Percentiles rank a stretch among this genome's conserved stretches.
phyloP scores from a whole-genome alignment of 2,888 invertebrate species.

The Therioaphis trifolii region DNA sequence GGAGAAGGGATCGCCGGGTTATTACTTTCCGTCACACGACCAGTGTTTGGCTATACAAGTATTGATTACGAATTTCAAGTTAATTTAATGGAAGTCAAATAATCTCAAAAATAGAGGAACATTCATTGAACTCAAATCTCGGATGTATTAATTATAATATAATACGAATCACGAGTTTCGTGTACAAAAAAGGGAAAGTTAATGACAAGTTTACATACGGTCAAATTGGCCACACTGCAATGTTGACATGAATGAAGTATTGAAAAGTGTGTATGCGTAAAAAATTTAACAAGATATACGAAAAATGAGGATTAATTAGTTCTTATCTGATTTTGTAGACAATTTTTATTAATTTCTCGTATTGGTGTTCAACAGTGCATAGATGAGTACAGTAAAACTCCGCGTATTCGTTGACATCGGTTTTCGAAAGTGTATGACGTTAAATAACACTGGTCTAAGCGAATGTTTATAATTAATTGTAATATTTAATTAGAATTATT shows the following conservation, averaged over 20 bases:
- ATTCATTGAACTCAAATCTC: background rate
- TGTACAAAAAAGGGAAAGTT: conserved; percentile 44
- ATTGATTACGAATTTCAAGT: no score
- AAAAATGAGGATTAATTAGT: conserved; percentile 52
- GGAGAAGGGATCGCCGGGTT: background rate
- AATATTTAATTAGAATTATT: conserved; percentile 38
- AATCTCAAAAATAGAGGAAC: background rate
- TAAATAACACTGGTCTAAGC: background rate
- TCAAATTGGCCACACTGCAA: conserved; percentile 52
- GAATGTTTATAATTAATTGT: conserved; percentile 33
- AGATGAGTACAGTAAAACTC: background rate
- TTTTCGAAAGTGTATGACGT: conserved; percentile 15
- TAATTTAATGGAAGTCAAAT: no score
- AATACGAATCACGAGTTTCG: background rate
- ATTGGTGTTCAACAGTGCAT: background rate
- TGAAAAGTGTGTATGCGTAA: conserved; percentile 61
- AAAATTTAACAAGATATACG: conserved; percentile 54
- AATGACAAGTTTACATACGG: conserved; percentile 28
- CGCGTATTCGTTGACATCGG: background rate
- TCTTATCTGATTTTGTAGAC: conserved; percentile 52
- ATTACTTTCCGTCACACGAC: no score
- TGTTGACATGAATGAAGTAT: conserved; percentile 62
- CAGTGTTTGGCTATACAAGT: no score
- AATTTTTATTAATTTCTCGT: conserved; percentile 27
- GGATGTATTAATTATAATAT: background rate